Conservation (phyloP, 2,797 vertebrate genomes). For the Pitangus sulphuratus region DNA sequence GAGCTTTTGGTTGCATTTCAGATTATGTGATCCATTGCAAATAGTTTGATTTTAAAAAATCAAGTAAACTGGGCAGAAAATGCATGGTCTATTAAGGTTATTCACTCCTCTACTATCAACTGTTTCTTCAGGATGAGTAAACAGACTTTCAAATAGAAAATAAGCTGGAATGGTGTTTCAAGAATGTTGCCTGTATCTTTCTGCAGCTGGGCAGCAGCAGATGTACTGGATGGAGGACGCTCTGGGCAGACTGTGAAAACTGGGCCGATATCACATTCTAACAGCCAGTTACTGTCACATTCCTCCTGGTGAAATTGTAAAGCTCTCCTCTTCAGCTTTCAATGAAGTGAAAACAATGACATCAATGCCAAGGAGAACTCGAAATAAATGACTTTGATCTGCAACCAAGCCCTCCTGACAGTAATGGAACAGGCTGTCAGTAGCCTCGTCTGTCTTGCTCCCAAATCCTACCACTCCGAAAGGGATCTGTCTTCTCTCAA, state of each 20-base stretch:
- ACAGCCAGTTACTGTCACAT: accelerated
- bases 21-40: not conserved
- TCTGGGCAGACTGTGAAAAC: not conserved
- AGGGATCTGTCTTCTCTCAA: not conserved
- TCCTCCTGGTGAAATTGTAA: not conserved
- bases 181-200: not conserved
- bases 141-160: not conserved
- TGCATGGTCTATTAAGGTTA: not conserved
- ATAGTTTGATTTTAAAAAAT: not conserved
- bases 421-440: not conserved
- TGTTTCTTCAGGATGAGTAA: not conserved
- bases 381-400: not conserved
- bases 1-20: not conserved
- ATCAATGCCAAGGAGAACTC: not conserved
- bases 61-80: not conserved
- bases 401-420: not conserved
- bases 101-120: not conserved
- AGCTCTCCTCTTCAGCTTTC: not conserved
- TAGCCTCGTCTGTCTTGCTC: not conserved
- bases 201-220: not conserved
- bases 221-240: not conserved
- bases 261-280: not conserved
- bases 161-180: not conserved
- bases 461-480: not conserved
- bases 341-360: not conserved